Conservation (phyloP, 2,113 vertebrate species). For the Anolis sagrei region DNA sequence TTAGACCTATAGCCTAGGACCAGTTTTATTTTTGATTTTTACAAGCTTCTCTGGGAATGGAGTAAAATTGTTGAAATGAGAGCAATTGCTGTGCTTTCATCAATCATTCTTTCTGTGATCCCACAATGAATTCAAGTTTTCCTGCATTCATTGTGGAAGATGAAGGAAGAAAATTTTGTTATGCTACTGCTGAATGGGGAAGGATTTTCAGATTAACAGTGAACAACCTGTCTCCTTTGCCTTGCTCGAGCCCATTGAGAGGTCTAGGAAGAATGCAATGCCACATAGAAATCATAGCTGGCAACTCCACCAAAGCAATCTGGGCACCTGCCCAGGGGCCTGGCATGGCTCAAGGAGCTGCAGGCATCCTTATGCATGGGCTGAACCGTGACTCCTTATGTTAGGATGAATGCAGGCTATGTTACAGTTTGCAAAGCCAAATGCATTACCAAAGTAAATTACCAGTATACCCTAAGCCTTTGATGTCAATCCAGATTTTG, state of each 20-base stretch:
- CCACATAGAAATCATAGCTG: neutral
- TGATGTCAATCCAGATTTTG: slow-evolving; percentile 14
- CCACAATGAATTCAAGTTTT: neutral
- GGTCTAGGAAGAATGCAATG: neutral
- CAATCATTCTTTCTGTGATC: neutral
- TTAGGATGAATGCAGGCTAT: neutral
- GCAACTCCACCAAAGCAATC: slow-evolving; percentile 8
- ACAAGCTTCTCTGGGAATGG: neutral
- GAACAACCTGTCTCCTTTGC: neutral
- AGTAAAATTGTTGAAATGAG: neutral
- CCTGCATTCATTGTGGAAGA: neutral
- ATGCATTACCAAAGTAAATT: slow-evolving; percentile 21
- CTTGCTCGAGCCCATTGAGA: neutral
- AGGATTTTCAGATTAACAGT: neutral
- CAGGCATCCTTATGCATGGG: slow-evolving; percentile 15
- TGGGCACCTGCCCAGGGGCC: slow-evolving; percentile 1
- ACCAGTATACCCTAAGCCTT: neutral
- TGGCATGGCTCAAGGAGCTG: neutral
- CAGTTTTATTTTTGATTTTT: neutral
- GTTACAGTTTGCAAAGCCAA: neutral
- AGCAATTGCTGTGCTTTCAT: neutral
- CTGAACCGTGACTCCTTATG: neutral
- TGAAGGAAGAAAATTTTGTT: neutral
- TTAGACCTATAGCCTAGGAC: neutral
- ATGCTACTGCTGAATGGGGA: neutral